Evolutionary conservation across 2,888 invertebrate genomes (phyloP), one percentile per base, ranked within the genome.

Genomic region (Tryphoninae sp.): DNA sequence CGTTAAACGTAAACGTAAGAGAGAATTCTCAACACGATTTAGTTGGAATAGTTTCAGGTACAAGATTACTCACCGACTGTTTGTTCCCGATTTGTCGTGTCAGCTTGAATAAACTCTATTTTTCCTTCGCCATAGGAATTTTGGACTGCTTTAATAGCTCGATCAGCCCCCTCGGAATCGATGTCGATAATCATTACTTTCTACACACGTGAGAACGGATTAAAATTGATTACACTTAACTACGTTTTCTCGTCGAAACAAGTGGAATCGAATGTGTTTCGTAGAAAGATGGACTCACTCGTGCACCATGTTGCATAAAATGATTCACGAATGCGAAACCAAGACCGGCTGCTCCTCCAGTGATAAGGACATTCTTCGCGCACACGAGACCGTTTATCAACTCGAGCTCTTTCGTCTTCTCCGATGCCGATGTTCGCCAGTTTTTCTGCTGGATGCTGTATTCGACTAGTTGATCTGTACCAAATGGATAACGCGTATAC

Each of bases 281-380:
- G 11, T 13, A 45, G 0, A 13, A 9, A 9, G 23, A 45, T n/a
- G 33, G 23, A 84, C 88, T 88, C 73, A 90, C 91, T 6, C 87
- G 88, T 2, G 88, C 89, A 13, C 89, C 90, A 59, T 90, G 88
- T 58, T 89, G 89, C 2, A 91, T 69, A 23, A 91, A 91, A 26
- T 89, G 87, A 83, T 88, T 89, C 42, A 90, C 87, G 64, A 90
- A 91, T 2, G 91, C 89, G 59, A 86, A 80, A 0, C 91, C 91
- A 13, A 91, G 85, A n/a, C 91, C 91, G 0, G 86, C 83, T 2
- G 88, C 90, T 68, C 91, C 91, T 0, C 91, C 91, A 33, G 91
- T 91, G 75, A 91, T 89, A 0, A 91, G 64, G 42, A 91, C 84
- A 65, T 90, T 91, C 74, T 89, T 91, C 0, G 88, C 89, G 8